Percentiles rank a stretch among this genome's conserved stretches.
phyloP scores from a whole-genome alignment of 2,888 invertebrate genomes.

The Lepeophtheirus nordmannii region DNA sequence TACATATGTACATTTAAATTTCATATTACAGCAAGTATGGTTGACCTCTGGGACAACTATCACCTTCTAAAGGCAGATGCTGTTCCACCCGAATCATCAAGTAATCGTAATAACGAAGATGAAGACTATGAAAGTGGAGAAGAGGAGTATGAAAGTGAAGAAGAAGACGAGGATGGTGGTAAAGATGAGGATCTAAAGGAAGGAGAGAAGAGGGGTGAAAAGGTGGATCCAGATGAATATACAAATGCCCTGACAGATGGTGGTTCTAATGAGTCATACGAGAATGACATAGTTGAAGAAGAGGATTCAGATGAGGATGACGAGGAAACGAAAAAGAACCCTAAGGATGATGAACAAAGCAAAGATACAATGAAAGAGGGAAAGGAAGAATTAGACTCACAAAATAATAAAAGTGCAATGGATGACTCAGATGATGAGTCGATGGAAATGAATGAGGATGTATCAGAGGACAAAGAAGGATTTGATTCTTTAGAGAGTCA shows the following conservation, averaged over 20 bases:
- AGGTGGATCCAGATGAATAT: neutral
- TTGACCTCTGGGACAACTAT: slow-evolving; percentile 5
- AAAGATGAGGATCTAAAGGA: neutral
- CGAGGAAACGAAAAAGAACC: neutral
- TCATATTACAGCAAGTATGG: neutral
- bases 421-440: neutral
- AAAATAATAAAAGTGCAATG: neutral
- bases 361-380: neutral
- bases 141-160: neutral
- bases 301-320: neutral
- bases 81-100: neutral
- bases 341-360: neutral
- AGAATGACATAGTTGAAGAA: neutral
- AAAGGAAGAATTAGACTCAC: neutral
- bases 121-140: neutral
- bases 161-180: neutral
- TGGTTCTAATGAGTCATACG: neutral
- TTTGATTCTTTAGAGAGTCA: neutral
- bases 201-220: neutral
- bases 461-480: neutral
- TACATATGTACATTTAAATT: no score
- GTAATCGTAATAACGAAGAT: neutral
- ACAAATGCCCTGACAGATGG: no score
- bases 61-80: neutral
- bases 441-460: neutral